These are phyloP conservation scores for Spilarctia lutea DNA, from an alignment of 2,888 invertebrate genomes.

Conservation along the genomic window DNA sequence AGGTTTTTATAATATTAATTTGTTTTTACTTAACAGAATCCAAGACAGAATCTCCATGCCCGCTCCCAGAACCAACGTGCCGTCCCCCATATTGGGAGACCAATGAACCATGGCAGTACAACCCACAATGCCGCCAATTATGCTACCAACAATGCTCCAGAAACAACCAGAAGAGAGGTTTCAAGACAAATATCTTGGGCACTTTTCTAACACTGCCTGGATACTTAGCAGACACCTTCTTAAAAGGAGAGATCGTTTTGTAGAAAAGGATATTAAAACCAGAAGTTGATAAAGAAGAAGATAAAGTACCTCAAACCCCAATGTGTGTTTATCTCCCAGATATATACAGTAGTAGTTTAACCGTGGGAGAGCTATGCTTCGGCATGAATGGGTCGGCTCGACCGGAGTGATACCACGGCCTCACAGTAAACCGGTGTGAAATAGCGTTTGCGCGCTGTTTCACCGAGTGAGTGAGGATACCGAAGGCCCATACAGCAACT, in stretches of 20 bases:
- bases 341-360: too few relatives aligned
- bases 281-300: too few relatives aligned
- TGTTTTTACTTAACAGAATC: not conserved
- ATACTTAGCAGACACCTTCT: not conserved
- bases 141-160: not conserved
- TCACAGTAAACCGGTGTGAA: too few relatives aligned
- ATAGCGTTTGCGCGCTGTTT: too few relatives aligned
- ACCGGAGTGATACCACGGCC: too few relatives aligned
- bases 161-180: not conserved
- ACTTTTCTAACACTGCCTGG: not conserved
- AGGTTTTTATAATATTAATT: not conserved
- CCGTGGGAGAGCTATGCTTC: too few relatives aligned
- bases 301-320: too few relatives aligned
- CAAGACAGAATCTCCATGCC: not conserved
- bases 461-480: too few relatives aligned
- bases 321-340: too few relatives aligned
- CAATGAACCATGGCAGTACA: not conserved
- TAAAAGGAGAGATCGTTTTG: not conserved
- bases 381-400: too few relatives aligned
- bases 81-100: not conserved
- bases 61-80: not conserved
- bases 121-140: not conserved
- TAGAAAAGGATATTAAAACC: not conserved
- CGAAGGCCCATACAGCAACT: too few relatives aligned
- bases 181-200: not conserved